phyloP scores from a whole-genome alignment of 1,140 invertebrate genomes.

The Drosophila novamexicana region DNA sequence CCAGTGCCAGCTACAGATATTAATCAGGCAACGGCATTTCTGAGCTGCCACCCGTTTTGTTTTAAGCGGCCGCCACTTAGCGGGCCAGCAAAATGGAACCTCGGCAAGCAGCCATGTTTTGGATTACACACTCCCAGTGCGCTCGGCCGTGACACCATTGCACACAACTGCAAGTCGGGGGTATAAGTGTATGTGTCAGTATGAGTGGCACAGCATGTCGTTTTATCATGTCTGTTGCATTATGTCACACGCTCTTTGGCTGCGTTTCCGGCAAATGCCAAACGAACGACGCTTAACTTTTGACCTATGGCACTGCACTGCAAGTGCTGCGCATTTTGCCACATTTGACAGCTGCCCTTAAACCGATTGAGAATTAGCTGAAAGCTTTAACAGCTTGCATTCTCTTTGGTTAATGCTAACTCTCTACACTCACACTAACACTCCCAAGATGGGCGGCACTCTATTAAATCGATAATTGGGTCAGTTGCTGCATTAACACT shows the following conservation, averaged over 20 bases:
- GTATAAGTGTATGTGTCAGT: background rate
- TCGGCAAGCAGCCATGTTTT: slow-evolving; percentile 1
- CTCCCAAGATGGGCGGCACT: no score
- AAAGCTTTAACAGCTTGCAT: no score
- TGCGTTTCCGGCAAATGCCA: slow-evolving; percentile 24
- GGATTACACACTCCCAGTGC: slow-evolving; percentile 23
- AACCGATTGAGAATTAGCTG: background rate
- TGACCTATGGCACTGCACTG: slow-evolving; percentile 19
- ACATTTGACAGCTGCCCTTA: background rate
- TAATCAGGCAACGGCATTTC: slow-evolving; percentile 44
- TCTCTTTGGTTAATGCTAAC: no score
- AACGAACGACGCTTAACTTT: slow-evolving; percentile 23
- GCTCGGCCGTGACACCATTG: slow-evolving; percentile 29
- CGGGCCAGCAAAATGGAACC: background rate
- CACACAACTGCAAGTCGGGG: slow-evolving; percentile 5
- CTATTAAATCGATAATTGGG: no score
- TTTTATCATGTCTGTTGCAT: slow-evolving; percentile 39
- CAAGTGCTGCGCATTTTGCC: slow-evolving; percentile 6
- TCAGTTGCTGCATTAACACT: no score
- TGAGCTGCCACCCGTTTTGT: slow-evolving; percentile 31
- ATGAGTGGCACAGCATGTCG: background rate
- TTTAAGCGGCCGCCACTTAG: slow-evolving; percentile 53
- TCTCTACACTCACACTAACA: no score
- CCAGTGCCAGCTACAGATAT: slow-evolving; percentile 33
- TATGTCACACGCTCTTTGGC: slow-evolving; percentile 22